phyloP scores from a whole-genome alignment of 2,888 invertebrate genomes.

The Heliconius hortense region DNA sequence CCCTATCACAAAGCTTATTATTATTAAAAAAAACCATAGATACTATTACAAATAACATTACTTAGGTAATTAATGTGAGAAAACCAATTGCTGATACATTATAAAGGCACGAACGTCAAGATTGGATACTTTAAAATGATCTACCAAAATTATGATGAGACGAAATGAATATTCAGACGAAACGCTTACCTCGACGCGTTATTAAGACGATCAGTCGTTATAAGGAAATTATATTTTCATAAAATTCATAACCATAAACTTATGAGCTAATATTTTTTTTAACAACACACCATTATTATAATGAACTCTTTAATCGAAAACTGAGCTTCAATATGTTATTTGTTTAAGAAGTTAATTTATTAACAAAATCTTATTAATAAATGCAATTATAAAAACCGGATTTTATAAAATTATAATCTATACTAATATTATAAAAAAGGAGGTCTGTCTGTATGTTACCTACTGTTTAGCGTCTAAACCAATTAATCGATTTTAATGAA shows the following conservation, averaged over 20 bases:
- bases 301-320: slow-evolving; percentile 51
- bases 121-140: slow-evolving; percentile 78
- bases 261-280: slow-evolving; percentile 77
- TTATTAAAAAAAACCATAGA: background rate
- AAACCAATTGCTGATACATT: slow-evolving; percentile 59
- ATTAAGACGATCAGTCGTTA: slow-evolving; percentile 81
- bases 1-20: no score
- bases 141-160: slow-evolving; percentile 77
- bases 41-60: slow-evolving; percentile 2
- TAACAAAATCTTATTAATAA: slow-evolving; percentile 6
- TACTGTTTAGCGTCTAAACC: no score
- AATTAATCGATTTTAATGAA: background rate
- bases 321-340: slow-evolving; percentile 42
- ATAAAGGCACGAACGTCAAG: slow-evolving; percentile 38
- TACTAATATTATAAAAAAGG: background rate
- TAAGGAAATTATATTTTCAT: slow-evolving; percentile 78
- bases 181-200: slow-evolving; percentile 75
- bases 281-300: slow-evolving; percentile 75
- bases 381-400: slow-evolving; percentile 8
- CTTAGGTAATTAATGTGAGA: slow-evolving; percentile 62
- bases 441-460: no score
- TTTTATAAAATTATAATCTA: background rate
- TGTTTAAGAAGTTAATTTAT: slow-evolving; percentile 40
- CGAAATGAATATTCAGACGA: slow-evolving; percentile 80
- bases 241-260: slow-evolving; percentile 77